Conservation (phyloP, 2,888 invertebrate species). For the Alitta virens region DNA sequence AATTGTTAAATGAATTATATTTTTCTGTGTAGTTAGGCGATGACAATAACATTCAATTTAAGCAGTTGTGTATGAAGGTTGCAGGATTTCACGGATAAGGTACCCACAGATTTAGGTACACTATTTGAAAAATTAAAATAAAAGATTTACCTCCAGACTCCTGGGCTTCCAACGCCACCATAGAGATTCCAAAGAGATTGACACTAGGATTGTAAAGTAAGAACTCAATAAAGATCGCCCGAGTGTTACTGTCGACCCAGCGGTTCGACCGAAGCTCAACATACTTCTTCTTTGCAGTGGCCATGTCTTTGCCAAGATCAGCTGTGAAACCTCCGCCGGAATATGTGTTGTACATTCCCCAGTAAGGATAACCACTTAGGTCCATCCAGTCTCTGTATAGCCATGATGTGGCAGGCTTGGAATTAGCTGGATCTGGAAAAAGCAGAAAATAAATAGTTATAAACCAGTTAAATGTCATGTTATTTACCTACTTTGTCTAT, state of each 20-base stretch:
- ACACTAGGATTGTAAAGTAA: slow-evolving; percentile 55
- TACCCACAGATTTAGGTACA: too few species aligned
- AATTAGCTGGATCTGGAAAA: neutral
- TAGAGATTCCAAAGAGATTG: slow-evolving; percentile 34
- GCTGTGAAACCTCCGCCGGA: slow-evolving; percentile 57
- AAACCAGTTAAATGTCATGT: too few species aligned
- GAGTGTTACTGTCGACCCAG: slow-evolving; percentile 56
- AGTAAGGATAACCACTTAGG: slow-evolving; percentile 49
- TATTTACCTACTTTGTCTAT: too few species aligned
- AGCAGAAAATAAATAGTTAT: neutral
- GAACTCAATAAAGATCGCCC: slow-evolving; percentile 58
- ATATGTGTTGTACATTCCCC: slow-evolving; percentile 51
- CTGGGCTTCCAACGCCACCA: slow-evolving; percentile 33
- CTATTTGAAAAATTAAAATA: too few species aligned
- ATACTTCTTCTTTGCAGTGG: slow-evolving; percentile 6
- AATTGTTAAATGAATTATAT: too few species aligned
- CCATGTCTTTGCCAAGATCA: slow-evolving; percentile 32
- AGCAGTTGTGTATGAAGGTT: too few species aligned
- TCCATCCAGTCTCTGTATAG: slow-evolving; percentile 41
- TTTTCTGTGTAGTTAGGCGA: too few species aligned
- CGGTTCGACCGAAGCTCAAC: slow-evolving; percentile 22
- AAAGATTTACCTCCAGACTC: slow-evolving; percentile 32
- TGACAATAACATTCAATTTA: too few species aligned
- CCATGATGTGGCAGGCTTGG: slow-evolving; percentile 23
- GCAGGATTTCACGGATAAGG: too few species aligned